These are phyloP conservation scores for Chalcosyrphus nemorum DNA, from an alignment of 2,888 invertebrate species.

Conservation along the genomic window DNA sequence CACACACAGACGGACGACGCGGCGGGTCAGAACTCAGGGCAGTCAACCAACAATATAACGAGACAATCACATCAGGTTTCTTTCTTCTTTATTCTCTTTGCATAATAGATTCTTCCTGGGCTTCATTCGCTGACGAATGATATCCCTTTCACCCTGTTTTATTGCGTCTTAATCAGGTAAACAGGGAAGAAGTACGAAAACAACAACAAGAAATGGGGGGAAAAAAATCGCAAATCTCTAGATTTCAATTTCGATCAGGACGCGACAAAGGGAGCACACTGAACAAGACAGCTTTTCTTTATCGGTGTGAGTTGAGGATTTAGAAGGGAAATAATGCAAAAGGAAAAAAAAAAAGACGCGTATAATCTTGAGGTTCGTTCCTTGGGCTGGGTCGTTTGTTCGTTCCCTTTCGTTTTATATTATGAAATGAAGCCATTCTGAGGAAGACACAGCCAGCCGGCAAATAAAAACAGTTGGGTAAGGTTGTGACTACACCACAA, in stretches of 20 bases:
- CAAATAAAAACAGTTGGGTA: constrained; percentile 56
- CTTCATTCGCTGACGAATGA: not conserved
- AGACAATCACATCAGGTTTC: constrained; percentile 60
- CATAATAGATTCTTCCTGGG: not conserved
- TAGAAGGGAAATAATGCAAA: constrained; percentile 41
- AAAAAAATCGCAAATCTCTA: constrained; percentile 34
- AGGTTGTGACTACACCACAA: constrained; percentile 67
- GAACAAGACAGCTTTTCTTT: constrained; percentile 4
- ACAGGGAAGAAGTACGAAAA: constrained; percentile 32
- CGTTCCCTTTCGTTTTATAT: constrained; percentile 11
- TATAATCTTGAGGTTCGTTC: not conserved
- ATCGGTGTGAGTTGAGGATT: not conserved
- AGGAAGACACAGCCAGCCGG: constrained; percentile 31
- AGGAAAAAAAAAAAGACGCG: constrained; percentile 28
- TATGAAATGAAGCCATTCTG: constrained; percentile 62
- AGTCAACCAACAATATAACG: constrained; percentile 30
- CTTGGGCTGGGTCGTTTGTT: not conserved
- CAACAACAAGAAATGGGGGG: too few species aligned
- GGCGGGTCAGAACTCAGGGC: not conserved
- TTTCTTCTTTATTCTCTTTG: constrained; percentile 4
- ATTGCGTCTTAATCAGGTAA: constrained; percentile 67
- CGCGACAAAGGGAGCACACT: constrained; percentile 38
- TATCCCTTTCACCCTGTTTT: constrained; percentile 61
- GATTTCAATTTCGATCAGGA: constrained; percentile 69
- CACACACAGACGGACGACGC: not conserved